Evolutionary conservation across 2,888 invertebrate species (phyloP).

Genomic region (Philopedon plagiatum): DNA sequence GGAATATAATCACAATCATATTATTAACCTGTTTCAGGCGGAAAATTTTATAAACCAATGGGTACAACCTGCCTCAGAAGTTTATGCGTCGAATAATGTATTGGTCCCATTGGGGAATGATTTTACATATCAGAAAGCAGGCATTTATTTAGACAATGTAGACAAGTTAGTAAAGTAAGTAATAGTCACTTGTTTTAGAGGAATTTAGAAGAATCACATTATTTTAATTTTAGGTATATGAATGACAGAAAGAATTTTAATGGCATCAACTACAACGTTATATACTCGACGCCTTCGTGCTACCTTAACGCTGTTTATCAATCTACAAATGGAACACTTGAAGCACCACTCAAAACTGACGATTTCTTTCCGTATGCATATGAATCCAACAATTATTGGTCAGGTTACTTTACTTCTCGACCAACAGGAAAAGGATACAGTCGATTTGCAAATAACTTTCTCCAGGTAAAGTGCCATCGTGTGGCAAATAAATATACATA

Average conservation of each 20-base stretch:
- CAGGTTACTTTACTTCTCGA: constrained; percentile 88
- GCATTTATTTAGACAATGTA: constrained; percentile 74
- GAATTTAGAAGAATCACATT: no score
- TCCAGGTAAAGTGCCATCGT: constrained; percentile 34
- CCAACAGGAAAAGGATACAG: constrained; percentile 85
- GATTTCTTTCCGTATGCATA: constrained; percentile 94
- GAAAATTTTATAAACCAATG: constrained; percentile 17
- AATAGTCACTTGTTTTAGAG: no score
- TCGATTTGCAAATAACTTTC: constrained; percentile 85
- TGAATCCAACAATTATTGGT: constrained; percentile 89
- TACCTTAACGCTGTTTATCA: constrained; percentile 78
- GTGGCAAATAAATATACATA: no score
- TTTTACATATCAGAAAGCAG: constrained; percentile 75
- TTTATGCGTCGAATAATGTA: constrained; percentile 70
- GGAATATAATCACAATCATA: no score
- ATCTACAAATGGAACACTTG: constrained; percentile 29
- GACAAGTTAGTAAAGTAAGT: constrained; percentile 70
- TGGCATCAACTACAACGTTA: constrained; percentile 27
- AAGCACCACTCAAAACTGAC: constrained; percentile 73
- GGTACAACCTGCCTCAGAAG: constrained; percentile 9
- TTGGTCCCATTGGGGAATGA: constrained; percentile 78
- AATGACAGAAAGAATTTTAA: constrained; percentile 13
- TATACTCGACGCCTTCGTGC: no score
- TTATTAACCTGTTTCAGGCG: constrained; percentile 45
- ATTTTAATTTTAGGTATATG: no score